Evolutionary conservation across 2,888 invertebrate genomes (phyloP).

Genomic region (Sinhomidia bicolor): DNA sequence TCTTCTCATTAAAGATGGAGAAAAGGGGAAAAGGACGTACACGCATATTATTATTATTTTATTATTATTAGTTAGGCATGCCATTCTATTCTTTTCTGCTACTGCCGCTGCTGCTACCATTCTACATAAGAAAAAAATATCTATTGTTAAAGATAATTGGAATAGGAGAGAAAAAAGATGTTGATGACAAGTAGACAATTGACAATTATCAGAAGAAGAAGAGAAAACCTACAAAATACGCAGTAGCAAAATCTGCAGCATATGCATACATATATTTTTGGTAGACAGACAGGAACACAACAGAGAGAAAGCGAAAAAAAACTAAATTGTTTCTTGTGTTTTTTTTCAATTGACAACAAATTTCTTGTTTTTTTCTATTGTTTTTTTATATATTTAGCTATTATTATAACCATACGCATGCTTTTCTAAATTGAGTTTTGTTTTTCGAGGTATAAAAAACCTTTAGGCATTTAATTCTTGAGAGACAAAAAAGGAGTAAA

Average conservation of each 20-base stretch:
- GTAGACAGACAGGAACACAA: background rate
- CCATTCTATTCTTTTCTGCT: too few relatives aligned
- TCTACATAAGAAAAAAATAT: too few relatives aligned
- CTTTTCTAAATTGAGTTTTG: background rate
- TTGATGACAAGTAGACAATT: constrained; percentile 9
- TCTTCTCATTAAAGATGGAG: background rate
- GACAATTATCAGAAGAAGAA: too few relatives aligned
- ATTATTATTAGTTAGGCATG: background rate
- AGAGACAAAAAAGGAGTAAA: background rate
- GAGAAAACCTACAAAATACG: too few relatives aligned
- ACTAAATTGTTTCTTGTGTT: background rate
- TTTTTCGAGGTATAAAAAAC: background rate
- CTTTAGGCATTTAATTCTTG: background rate
- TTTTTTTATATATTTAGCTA: too few relatives aligned
- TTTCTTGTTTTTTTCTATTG: background rate
- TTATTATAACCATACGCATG: background rate
- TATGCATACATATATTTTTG: too few relatives aligned
- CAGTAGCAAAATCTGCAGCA: too few relatives aligned
- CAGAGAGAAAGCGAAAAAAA: background rate
- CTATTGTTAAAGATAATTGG: background rate
- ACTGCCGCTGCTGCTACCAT: too few relatives aligned
- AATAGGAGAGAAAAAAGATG: background rate
- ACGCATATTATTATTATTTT: background rate
- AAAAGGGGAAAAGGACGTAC: background rate
- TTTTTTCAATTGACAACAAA: too few relatives aligned